phyloP scores from a whole-genome alignment of 2,113 vertebrate genomes.

The Amphilophus citrinellus region DNA sequence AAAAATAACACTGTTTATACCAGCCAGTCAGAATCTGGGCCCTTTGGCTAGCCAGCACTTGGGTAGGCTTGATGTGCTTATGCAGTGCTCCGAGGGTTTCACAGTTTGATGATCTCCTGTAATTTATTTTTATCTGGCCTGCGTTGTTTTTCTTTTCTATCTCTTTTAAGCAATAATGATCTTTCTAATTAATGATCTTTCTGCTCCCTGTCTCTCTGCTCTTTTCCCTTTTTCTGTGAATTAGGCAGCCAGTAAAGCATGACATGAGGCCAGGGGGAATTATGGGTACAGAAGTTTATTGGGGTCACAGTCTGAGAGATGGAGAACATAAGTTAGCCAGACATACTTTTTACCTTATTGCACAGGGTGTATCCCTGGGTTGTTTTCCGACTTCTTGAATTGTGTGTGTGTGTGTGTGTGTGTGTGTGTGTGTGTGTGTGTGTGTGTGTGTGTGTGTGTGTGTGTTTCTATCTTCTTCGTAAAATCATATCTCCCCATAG shows the following conservation, averaged over 20 bases:
- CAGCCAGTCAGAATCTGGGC: constrained; percentile 58
- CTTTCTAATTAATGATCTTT: constrained; percentile 51
- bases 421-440: background rate
- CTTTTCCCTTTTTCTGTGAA: constrained; percentile 59
- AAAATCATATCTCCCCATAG: background rate
- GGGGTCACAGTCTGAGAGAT: constrained; percentile 51
- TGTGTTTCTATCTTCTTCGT: background rate
- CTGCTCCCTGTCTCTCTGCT: constrained; percentile 35
- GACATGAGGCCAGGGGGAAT: constrained; percentile 65
- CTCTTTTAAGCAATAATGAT: constrained; percentile 55
- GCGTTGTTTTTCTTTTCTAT: constrained; percentile 51
- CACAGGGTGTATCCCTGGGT: background rate
- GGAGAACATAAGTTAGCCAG: constrained; percentile 31
- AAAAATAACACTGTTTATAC: constrained; percentile 57
- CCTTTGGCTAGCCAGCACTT: constrained; percentile 44
- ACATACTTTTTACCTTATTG: constrained; percentile 37
- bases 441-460: background rate
- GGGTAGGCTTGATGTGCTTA: constrained; percentile 61
- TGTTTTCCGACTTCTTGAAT: constrained; percentile 5
- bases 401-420: background rate
- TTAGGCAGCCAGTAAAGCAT: constrained; percentile 74
- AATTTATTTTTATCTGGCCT: constrained; percentile 61
- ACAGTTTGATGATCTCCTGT: constrained; percentile 68
- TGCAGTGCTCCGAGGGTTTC: constrained; percentile 54
- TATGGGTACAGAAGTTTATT: constrained; percentile 69